These are phyloP conservation scores for Conus ventricosus DNA, from an alignment of 1,140 invertebrate genomes.

Conservation along the genomic window DNA sequence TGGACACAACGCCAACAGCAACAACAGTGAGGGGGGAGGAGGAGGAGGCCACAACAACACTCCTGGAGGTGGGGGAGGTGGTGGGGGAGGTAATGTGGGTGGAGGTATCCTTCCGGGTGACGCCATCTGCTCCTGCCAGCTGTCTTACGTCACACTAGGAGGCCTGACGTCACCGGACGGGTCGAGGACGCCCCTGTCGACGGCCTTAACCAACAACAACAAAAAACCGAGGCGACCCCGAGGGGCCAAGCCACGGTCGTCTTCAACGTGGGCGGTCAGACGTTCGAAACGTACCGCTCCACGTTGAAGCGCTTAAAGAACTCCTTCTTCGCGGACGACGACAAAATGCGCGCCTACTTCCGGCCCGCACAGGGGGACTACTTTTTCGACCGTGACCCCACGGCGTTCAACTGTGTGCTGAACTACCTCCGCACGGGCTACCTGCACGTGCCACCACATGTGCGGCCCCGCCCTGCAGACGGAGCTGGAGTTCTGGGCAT, in stretches of 20 bases:
- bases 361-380: constrained; percentile 82
- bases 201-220: constrained; percentile 17
- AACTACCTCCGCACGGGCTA: constrained; percentile 70
- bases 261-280: constrained; percentile 67
- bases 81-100: too few species aligned
- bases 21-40: not conserved
- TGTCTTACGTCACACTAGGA: constrained; percentile 9
- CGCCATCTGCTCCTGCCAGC: constrained; percentile 15
- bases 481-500: constrained; percentile 71
- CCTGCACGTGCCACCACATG: constrained; percentile 67
- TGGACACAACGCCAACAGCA: not conserved
- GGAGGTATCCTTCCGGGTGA: not conserved
- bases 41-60: not conserved
- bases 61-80: not conserved
- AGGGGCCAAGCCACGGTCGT: constrained; percentile 57
- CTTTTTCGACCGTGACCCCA: constrained; percentile 70
- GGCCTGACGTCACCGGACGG: constrained; percentile 22
- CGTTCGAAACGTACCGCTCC: constrained; percentile 66
- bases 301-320: constrained; percentile 62
- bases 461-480: constrained; percentile 67
- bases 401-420: constrained; percentile 64
- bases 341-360: constrained; percentile 65
- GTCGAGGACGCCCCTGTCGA: not conserved
- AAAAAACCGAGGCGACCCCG: constrained; percentile 12
- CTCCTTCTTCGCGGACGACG: constrained; percentile 58